Evolutionary conservation across 2,888 invertebrate genomes (phyloP), one percentile per base, ranked within the genome.

Genomic region (Noctua janthina): DNA sequence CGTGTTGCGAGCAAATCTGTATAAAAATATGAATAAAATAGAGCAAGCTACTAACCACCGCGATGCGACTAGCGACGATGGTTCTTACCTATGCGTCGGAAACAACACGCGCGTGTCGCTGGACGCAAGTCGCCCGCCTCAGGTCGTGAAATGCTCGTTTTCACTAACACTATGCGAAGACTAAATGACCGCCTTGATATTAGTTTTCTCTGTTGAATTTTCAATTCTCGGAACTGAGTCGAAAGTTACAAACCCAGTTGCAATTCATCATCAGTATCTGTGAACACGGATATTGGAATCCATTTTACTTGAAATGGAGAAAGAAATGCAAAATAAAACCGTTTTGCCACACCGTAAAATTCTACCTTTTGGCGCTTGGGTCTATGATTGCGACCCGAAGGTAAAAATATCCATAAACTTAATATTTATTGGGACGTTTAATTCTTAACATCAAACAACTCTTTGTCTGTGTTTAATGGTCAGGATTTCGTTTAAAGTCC

Each of bases 401-500:
- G 20, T 46, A 17, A 46, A 46, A n/a, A 46, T 23, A 46, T 29
- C 46, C 68, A 68, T 68, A 68, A 68, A 68, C 29, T 29, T 81
- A 51, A 80, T n/a, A 56, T 67, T 56, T 29, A 43, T 80, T 68
- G 23, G 29, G 17, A 10, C 35, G 15, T 43, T 73, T 29, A 7
- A 51, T 62, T 81, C 5, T 20, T 10, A 62, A 62, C 35, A 76
- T 68, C 17, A 69, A 69, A 68, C 59, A 72, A 74, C 81, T 75
- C 76, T 64, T 49, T 76, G 20, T 69, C 49, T 17, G 23, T 39
- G 39, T 54, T 35, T 76, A 76, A 82, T 56, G 69, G 39, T 49
- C 39, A 64, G 39, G 54, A 70, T 81, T 68, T 74, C 74, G 59
- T 77, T 67, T 67, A 56, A 76, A 56, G 66, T 69, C 71, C 46